Evolutionary conservation across 2,797 vertebrate species (phyloP).

Genomic region (Lepidocolaptes lacrymiger): DNA sequence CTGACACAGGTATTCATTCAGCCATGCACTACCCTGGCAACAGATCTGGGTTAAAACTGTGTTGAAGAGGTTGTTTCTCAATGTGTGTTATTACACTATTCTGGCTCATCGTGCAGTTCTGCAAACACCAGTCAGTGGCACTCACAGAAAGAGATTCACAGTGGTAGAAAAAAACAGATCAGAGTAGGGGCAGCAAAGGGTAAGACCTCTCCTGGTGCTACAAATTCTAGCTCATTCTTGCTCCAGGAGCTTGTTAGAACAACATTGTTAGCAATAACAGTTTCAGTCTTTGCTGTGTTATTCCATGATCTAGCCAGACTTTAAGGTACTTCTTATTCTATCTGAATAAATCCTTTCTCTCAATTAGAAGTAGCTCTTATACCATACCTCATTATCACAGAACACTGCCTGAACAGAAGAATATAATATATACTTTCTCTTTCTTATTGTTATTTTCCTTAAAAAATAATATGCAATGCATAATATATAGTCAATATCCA

Average conservation of each 20-base stretch:
- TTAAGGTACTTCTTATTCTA: neutral
- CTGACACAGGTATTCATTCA: neutral
- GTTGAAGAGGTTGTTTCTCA: conserved; percentile 24
- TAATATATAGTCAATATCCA: neutral
- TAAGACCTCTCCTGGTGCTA: neutral
- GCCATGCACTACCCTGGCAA: neutral
- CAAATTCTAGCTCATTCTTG: neutral
- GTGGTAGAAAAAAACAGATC: neutral
- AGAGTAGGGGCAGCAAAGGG: neutral
- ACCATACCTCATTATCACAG: neutral
- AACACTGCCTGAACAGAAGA: neutral
- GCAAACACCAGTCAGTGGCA: neutral
- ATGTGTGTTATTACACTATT: conserved; percentile 6
- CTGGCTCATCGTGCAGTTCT: neutral
- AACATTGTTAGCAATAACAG: neutral
- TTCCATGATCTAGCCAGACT: neutral
- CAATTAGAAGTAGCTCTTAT: neutral
- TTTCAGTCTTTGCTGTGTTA: neutral
- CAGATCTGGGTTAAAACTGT: neutral
- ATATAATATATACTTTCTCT: neutral
- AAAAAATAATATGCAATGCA: neutral
- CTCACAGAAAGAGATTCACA: neutral
- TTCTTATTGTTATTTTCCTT: neutral
- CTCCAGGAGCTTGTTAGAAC: neutral
- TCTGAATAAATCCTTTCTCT: neutral